Base-by-base conservation (phyloP, 2,888 invertebrate species). In the Eupithecia vulgata region DNA sequence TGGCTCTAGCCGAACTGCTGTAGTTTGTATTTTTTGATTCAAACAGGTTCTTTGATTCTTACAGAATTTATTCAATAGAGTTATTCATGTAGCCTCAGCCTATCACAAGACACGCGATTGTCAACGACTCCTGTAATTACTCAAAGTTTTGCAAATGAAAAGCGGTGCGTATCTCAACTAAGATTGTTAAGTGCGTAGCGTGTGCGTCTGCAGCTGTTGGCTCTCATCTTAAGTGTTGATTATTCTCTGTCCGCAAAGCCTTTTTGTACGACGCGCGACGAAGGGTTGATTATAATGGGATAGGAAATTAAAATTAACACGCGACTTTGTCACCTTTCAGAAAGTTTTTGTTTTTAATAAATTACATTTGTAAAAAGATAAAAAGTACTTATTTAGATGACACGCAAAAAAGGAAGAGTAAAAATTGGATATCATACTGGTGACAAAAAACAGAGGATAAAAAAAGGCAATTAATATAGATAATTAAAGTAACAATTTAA, bases 291-390 rank as follows among this genome's bases (percentile, higher is more conserved):
- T 73, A 69, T 74, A 74, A 76, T 76, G 67, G 79, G 75, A 82
- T 73, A 80, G 82, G 80, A 83, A 83, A 84, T 84, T 84, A 83
- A 79, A 81, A 81, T 81, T 79, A 83, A 78, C 78, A 79, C 74
- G 76, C 48, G 65, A 72, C 48, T 73, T 48, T n/a, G 30, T 42
- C 68, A 73, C 62, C 35, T 35, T n/a, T 8, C 34, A n/a, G n/a
- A 64, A 37, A 64, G 35, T 62, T 62, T 61, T 34, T 61, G 62
- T 64, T 64, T 37, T 8, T 64, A 35, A n/a, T 6, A 64, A n/a
- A n/a, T 8, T 4, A 34, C n/a, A 15, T 64, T 64, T 21, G 62
- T 37, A n/a, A n/a, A 10, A n/a, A n/a, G 12, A 64, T 21, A 35
- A 17, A 1, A 34, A 34, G 34, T 30, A 17, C 34, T 10, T 62